Base-by-base conservation (phyloP, 1,140 invertebrate genomes). In the Bombus turneri region DNA sequence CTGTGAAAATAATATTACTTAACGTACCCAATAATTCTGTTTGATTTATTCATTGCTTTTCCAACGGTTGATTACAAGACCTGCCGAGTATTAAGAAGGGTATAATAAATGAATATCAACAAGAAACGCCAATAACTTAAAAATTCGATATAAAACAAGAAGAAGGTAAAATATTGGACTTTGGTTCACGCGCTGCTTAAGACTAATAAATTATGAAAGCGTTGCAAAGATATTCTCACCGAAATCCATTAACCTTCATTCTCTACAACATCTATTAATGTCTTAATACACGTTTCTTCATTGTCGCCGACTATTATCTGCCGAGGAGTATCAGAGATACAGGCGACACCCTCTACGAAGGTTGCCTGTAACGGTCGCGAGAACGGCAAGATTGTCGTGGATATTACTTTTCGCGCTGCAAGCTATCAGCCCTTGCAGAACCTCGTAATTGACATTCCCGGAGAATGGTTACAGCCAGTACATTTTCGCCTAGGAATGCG, bases 381-480 rank as follows among this genome's bases (percentile, higher is more conserved):
- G 57, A 64, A 39, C 25, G 25, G 22, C 64, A 47, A 88, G 77
- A 73, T 81, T 71, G 64, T 86, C 37, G 83, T 66, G 74, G 66
- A 71, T 83, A 73, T 86, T 86, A 86, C 72, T 81, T 85, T 75
- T 81, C 79, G 15, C 78, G 78, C 78, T 41, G 53, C 53, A 15
- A 74, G 75, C 71, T 69, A 83, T 83, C 82, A 69, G 64, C 34
- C 25, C 10, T 10, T 34, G 34, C 34, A 78, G 66, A 22, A 12
- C 74, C 62, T 69, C 64, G 74, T 83, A 83, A 83, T 83, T 78
- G 82, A 83, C 82, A 83, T 83, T 78, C 82, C 37, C n/a, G 47
- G 39, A 64, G 74, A 69, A 83, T 53, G 64, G 74, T 28, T 41
- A 68, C 34, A 57, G 31, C n/a, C 73, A 10, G 62, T 22, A 41